A percentile compares a stretch with the other conserved stretches of the same genome.
These are phyloP conservation scores for Resseliella maxima DNA, from an alignment of 2,888 invertebrate genomes.

Conservation along the genomic window DNA sequence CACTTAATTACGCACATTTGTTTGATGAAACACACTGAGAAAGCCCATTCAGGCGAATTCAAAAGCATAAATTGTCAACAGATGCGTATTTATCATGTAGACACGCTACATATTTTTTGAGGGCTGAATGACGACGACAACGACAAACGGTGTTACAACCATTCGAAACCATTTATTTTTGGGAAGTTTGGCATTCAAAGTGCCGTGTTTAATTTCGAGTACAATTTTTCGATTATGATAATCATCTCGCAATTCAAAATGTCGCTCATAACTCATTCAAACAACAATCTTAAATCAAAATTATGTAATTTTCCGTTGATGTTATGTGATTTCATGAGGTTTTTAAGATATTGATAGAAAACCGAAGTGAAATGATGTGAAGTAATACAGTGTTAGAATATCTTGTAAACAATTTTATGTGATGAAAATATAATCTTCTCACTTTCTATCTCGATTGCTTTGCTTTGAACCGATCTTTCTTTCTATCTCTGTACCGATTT, in stretches of 20 bases:
- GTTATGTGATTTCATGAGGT: too few species aligned
- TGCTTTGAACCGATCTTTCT: not conserved
- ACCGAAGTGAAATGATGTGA: not conserved
- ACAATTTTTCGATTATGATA: slow-evolving; percentile 50
- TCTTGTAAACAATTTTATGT: not conserved
- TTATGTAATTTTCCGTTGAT: not conserved
- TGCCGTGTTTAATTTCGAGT: not conserved
- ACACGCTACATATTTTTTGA: not conserved
- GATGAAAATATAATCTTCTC: too few species aligned
- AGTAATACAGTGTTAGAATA: too few species aligned
- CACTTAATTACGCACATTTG: slow-evolving; percentile 7
- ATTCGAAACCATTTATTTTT: not conserved
- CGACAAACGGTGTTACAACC: not conserved
- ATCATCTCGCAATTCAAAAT: slow-evolving; percentile 21
- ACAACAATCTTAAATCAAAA: slow-evolving; percentile 30
- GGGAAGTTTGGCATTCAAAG: not conserved
- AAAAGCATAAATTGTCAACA: slow-evolving; percentile 43
- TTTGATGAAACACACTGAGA: not conserved
- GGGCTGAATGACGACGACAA: not conserved
- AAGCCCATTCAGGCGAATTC: not conserved
- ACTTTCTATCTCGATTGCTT: too few species aligned
- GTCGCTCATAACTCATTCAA: slow-evolving; percentile 2
- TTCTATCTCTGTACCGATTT: not conserved
- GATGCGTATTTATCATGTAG: slow-evolving; percentile 31
- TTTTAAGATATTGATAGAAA: slow-evolving; percentile 42